Evolutionary conservation across 2,888 invertebrate genomes (phyloP).

Genomic region (Zhengitettix transpicula): DNA sequence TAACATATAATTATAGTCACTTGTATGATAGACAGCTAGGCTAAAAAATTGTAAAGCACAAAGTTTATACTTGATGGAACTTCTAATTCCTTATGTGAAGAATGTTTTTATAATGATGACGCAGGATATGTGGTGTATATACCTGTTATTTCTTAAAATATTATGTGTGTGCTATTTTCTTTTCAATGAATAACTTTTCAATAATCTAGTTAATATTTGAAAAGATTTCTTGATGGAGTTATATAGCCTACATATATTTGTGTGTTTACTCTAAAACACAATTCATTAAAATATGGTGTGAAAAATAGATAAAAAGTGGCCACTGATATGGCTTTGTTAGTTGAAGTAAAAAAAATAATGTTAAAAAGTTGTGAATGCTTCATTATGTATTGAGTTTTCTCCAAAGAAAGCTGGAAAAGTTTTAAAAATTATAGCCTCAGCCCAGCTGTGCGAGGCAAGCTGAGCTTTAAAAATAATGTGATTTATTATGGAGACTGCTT

Average conservation of each 20-base stretch:
- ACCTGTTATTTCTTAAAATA: conserved; percentile 5
- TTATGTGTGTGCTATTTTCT: conserved; percentile 8
- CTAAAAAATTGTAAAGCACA: conserved; percentile 3
- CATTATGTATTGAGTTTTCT: background rate
- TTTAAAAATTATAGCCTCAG: too few species aligned
- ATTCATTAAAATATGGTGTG: background rate
- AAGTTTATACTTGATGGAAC: background rate
- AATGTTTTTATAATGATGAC: conserved; percentile 1
- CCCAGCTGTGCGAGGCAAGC: too few species aligned
- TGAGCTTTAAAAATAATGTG: too few species aligned
- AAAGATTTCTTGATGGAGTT: conserved; percentile 2
- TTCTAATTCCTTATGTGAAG: conserved; percentile 1
- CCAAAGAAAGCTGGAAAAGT: too few species aligned
- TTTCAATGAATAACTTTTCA: conserved; percentile 5
- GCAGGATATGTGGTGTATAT: conserved; percentile 8
- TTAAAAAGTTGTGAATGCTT: background rate
- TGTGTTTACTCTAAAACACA: conserved; percentile 4
- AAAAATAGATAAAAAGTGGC: background rate
- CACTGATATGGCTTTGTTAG: background rate
- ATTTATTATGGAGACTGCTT: too few species aligned
- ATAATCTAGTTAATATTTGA: conserved; percentile 3
- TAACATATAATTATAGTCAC: conserved; percentile 6
- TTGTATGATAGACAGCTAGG: conserved; percentile 9
- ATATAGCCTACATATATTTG: background rate
- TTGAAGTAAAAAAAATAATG: background rate